phyloP scores from a whole-genome alignment of 2,797 vertebrate species.

The Rachycentron canadum region DNA sequence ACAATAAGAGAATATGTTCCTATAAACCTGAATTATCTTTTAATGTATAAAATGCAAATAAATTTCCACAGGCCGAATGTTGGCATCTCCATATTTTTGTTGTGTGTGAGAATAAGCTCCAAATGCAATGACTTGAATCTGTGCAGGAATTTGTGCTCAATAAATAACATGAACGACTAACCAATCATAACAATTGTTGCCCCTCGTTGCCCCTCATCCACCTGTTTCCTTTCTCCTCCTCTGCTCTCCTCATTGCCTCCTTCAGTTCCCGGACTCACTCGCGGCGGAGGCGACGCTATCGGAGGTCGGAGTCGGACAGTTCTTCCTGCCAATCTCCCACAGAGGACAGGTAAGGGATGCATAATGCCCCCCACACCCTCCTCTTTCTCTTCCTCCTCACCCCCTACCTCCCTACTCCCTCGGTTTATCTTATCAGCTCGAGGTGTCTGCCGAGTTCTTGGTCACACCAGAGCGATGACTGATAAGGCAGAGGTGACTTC shows the following conservation, averaged over 20 bases:
- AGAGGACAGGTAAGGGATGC: conserved; percentile 88
- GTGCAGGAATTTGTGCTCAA: neutral
- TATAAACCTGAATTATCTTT: neutral
- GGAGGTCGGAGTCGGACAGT: conserved; percentile 87
- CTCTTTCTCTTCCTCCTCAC: too few relatives aligned
- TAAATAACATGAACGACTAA: neutral
- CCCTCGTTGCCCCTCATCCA: conserved; percentile 33
- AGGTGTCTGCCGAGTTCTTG: conserved; percentile 63
- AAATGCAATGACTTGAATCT: neutral
- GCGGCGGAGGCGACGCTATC: conserved; percentile 82
- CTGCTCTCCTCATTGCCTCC: conserved; percentile 34
- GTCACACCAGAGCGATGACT: conserved; percentile 75
- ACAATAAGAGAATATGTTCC: neutral
- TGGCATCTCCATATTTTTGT: too few relatives aligned
- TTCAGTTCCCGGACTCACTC: conserved; percentile 89
- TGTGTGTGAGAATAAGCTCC: neutral
- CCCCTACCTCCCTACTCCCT: neutral
- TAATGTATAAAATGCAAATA: too few relatives aligned
- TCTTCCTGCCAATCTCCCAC: conserved; percentile 86
- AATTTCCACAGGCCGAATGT: too few relatives aligned
- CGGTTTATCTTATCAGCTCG: conserved; percentile 73
- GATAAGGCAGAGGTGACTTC: conserved; percentile 83
- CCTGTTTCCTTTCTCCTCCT: conserved; percentile 31
- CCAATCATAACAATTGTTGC: neutral
- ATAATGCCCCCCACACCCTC: neutral